These are phyloP conservation scores for Oncorhynchus nerka DNA, from an alignment of 2,113 vertebrate genomes.

Conservation along the genomic window DNA sequence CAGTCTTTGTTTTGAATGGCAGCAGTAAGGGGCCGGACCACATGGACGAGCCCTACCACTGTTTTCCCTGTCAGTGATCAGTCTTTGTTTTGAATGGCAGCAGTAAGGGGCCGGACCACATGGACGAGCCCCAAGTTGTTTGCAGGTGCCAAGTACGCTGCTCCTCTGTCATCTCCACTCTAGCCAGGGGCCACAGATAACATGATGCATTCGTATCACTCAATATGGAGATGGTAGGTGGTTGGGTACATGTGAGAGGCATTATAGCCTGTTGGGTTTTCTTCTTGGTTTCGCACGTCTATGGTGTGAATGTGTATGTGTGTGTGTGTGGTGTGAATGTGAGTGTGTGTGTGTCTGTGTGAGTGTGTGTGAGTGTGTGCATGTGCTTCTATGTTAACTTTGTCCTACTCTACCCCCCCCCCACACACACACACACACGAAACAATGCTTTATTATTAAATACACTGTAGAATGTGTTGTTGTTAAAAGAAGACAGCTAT, in stretches of 20 bases:
- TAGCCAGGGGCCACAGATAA: slow-evolving; percentile 72
- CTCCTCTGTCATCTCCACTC: slow-evolving; percentile 74
- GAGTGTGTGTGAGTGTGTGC: no score
- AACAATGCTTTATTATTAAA: neutral
- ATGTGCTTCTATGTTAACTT: neutral
- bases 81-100: slow-evolving; percentile 83
- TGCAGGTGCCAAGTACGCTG: slow-evolving; percentile 84
- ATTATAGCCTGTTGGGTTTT: slow-evolving; percentile 31
- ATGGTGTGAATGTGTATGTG: no score
- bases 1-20: slow-evolving; percentile 84
- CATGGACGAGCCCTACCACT: slow-evolving; percentile 63
- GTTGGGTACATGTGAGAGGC: slow-evolving; percentile 31
- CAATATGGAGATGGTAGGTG: neutral
- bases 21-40: slow-evolving; percentile 77
- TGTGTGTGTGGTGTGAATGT: no score
- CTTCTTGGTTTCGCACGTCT: neutral
- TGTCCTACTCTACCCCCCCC: no score
- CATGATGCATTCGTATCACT: slow-evolving; percentile 72
- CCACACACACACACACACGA: neutral
- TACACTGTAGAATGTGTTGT: neutral
- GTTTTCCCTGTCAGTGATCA: slow-evolving; percentile 79
- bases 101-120: slow-evolving; percentile 79
- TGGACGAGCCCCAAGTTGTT: slow-evolving; percentile 79
- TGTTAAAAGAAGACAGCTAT: no score
- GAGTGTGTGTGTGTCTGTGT: no score